phyloP scores from a whole-genome alignment of 2,888 invertebrate genomes.

The Mimumesa dahlbomi region DNA sequence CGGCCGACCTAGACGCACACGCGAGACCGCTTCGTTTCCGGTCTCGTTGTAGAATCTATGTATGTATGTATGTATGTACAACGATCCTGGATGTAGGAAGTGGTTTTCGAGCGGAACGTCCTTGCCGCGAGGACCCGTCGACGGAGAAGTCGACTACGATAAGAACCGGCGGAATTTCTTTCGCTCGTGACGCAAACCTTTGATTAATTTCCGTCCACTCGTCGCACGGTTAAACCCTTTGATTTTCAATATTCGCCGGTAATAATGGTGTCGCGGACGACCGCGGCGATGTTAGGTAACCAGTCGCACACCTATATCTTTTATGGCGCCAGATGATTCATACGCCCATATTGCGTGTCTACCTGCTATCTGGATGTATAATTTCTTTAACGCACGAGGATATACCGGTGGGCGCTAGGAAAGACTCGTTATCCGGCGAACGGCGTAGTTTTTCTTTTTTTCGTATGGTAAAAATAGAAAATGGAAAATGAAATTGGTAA shows the following conservation, averaged over 20 bases:
- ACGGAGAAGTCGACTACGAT: neutral
- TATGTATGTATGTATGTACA: too few species aligned
- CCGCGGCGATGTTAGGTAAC: conserved; percentile 28
- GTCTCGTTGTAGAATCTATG: neutral
- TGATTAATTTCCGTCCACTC: neutral
- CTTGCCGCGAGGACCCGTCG: neutral
- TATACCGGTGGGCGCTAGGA: neutral
- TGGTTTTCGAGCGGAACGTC: conserved; percentile 8
- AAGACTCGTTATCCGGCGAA: neutral
- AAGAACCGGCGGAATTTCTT: neutral
- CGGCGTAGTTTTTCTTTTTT: too few species aligned
- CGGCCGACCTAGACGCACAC: neutral
- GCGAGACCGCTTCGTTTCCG: conserved; percentile 19
- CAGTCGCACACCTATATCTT: conserved; percentile 21
- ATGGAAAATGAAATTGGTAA: too few species aligned
- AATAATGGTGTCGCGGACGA: neutral
- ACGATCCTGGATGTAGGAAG: too few species aligned
- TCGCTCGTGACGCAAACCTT: neutral
- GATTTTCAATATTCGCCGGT: conserved; percentile 2
- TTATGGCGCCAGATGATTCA: conserved; percentile 43
- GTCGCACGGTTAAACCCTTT: too few species aligned
- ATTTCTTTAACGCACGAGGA: conserved; percentile 1
- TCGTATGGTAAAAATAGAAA: too few species aligned
- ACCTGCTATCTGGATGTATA: conserved; percentile 3
- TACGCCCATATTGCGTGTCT: conserved; percentile 7